Percentiles rank a stretch among this genome's conserved stretches.
These are phyloP conservation scores for Stenurella melanura DNA, from an alignment of 2,888 invertebrate species.

Conservation along the genomic window DNA sequence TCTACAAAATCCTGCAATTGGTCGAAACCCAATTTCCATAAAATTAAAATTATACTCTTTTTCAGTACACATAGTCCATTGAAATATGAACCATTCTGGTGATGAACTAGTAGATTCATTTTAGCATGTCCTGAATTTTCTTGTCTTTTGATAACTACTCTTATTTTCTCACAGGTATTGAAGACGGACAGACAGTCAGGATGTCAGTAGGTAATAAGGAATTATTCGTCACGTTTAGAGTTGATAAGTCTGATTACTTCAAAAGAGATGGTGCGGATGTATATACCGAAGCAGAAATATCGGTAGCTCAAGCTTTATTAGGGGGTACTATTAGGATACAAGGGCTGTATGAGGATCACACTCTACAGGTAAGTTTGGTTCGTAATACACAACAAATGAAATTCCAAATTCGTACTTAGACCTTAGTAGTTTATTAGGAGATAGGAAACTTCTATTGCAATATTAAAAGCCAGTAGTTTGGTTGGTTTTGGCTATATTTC, in stretches of 20 bases:
- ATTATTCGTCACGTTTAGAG: constrained; percentile 94
- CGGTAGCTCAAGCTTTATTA: constrained; percentile 92
- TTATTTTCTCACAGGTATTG: constrained; percentile 78
- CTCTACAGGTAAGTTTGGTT: constrained; percentile 81
- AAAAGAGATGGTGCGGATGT: constrained; percentile 95
- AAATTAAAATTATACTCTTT: no score
- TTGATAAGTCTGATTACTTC: constrained; percentile 92
- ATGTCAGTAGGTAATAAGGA: constrained; percentile 95
- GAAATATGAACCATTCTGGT: no score
- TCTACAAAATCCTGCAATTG: no score
- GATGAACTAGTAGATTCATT: no score
- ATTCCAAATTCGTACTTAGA: background rate
- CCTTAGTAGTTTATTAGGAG: no score
- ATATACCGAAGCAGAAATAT: constrained; percentile 94
- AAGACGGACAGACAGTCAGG: constrained; percentile 97
- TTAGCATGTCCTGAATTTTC: no score
- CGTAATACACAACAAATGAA: background rate
- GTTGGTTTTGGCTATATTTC: no score
- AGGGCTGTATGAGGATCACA: constrained; percentile 96
- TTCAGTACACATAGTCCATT: no score
- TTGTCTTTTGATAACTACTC: background rate
- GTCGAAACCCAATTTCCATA: no score
- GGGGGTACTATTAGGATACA: constrained; percentile 95
- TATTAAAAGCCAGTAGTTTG: no score
- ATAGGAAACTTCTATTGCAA: no score